Percentiles rank a stretch among this genome's conserved stretches.
phyloP scores from a whole-genome alignment of 2,888 invertebrate genomes.

The Ichneumoninae sp. region DNA sequence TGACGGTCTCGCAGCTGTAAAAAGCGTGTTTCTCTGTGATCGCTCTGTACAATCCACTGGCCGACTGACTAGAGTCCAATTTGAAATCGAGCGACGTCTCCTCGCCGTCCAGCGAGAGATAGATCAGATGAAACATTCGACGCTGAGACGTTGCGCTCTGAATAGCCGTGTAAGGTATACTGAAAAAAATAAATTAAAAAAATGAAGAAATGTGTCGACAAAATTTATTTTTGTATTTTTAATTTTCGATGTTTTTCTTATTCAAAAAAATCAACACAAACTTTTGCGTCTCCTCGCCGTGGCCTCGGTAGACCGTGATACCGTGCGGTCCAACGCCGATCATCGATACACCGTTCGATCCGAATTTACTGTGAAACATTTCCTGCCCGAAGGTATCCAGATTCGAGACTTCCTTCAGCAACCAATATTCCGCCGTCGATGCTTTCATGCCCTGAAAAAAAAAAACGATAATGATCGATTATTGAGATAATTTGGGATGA shows the following conservation, averaged over 20 bases:
- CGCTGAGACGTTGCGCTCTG: slow-evolving; percentile 91
- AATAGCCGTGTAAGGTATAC: slow-evolving; percentile 93
- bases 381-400: slow-evolving; percentile 94
- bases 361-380: slow-evolving; percentile 90
- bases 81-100: slow-evolving; percentile 91
- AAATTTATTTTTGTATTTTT: not conserved
- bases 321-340: slow-evolving; percentile 95
- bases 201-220: not conserved
- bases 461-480: not conserved
- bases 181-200: slow-evolving; percentile 77
- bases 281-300: slow-evolving; percentile 89
- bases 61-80: slow-evolving; percentile 92
- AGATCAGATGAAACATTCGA: slow-evolving; percentile 91
- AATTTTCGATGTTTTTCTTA: not conserved
- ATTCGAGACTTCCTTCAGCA: slow-evolving; percentile 92
- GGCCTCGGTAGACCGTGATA: slow-evolving; percentile 89
- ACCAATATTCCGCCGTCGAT: slow-evolving; percentile 93
- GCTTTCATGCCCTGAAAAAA: slow-evolving; percentile 88
- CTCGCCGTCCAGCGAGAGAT: slow-evolving; percentile 89
- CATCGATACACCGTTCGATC: slow-evolving; percentile 85
- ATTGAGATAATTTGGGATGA: too few species aligned
- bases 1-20: slow-evolving; percentile 96
- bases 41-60: slow-evolving; percentile 93
- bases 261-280: slow-evolving; percentile 73
- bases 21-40: slow-evolving; percentile 97